A percentile compares a stretch with the other conserved stretches of the same genome.
Evolutionary conservation across 2,797 vertebrate species (phyloP).

Genomic region (Chiloscyllium punctatum): DNA sequence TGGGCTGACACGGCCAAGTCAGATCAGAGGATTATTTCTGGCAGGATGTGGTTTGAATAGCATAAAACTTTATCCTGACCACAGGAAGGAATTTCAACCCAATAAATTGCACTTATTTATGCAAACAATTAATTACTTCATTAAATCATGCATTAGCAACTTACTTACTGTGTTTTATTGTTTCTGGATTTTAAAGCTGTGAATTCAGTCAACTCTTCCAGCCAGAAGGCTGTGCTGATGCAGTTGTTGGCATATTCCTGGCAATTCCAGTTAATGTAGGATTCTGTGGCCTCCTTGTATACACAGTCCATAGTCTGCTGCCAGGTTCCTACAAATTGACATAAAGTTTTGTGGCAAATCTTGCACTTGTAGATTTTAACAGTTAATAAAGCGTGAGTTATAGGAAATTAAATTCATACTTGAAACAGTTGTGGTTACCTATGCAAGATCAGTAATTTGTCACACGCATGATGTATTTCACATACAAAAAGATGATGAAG

Average conservation of each 20-base stretch:
- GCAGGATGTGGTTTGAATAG: not conserved
- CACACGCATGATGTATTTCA: conserved; percentile 1
- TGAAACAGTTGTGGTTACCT: conserved; percentile 30
- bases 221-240: not conserved
- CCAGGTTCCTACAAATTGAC: conserved; percentile 14
- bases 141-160: not conserved
- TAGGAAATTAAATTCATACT: conserved; percentile 9
- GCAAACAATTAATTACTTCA: not conserved
- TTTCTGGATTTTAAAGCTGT: not conserved
- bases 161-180: not conserved
- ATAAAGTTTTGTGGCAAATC: not conserved
- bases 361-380: conserved; percentile 23
- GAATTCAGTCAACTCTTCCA: not conserved
- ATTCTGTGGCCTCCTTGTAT: not conserved
- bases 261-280: conserved; percentile 8
- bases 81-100: not conserved
- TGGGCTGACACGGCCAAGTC: not conserved
- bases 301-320: not conserved
- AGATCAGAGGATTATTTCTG: not conserved
- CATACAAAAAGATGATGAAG: conserved; percentile 12
- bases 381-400: conserved; percentile 7
- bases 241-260: conserved; percentile 29
- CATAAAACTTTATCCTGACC: not conserved
- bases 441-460: conserved; percentile 21
- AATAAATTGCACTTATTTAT: not conserved